Conservation (phyloP, 2,797 vertebrate genomes). For the Falco rusticolus region DNA sequence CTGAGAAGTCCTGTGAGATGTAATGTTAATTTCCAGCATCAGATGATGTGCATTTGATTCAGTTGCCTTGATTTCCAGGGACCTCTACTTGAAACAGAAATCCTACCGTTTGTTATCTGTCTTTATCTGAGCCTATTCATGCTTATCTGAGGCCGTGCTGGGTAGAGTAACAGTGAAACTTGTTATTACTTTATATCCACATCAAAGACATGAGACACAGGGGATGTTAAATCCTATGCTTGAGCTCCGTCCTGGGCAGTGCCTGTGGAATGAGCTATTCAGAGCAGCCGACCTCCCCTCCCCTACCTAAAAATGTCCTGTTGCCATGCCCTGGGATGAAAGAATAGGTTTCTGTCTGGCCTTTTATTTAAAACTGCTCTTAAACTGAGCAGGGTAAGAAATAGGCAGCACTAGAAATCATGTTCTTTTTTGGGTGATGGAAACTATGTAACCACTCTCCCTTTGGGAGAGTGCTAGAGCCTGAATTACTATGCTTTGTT, state of each 20-base stretch:
- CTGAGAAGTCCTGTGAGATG: neutral
- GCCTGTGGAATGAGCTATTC: slow-evolving; percentile 50
- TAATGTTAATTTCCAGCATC: neutral
- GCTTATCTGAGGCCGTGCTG: slow-evolving; percentile 21
- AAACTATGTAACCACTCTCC: neutral
- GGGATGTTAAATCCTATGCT: slow-evolving; percentile 23
- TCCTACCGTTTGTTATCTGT: neutral
- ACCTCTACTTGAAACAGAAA: slow-evolving; percentile 7
- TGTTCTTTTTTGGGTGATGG: neutral
- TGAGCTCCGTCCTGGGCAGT: slow-evolving; percentile 8
- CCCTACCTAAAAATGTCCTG: slow-evolving; percentile 39
- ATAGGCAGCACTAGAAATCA: neutral
- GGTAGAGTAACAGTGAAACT: neutral
- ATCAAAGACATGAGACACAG: neutral
- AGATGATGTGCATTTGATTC: neutral
- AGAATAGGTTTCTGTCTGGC: neutral
- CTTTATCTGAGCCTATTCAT: neutral
- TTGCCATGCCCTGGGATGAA: neutral
- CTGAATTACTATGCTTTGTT: neutral
- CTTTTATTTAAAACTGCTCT: neutral
- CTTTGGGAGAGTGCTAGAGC: neutral
- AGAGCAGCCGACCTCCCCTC: neutral
- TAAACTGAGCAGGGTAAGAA: neutral
- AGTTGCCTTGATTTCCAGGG: neutral
- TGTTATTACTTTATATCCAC: neutral